Base-by-base conservation (phyloP, 1,140 invertebrate species). In the Sitodiplosis mosellana region DNA sequence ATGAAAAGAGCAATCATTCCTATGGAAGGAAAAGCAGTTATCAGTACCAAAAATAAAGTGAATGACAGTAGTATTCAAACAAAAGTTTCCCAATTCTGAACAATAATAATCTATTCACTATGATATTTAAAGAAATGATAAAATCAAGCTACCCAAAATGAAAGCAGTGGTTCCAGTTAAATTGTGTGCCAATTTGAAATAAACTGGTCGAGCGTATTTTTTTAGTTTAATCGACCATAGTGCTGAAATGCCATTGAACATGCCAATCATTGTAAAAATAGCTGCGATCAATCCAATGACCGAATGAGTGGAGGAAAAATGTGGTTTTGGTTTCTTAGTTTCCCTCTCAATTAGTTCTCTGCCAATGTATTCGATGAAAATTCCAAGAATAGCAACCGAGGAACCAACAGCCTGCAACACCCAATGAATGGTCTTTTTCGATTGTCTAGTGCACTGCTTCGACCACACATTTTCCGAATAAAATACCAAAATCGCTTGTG, bases 361-460 rank as follows among this genome's bases (percentile, higher is more conserved):
- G 5, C 17, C 36, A 17, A 38, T 38, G 18, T 42, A 42, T 19
- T 42, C 15, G 19, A 48, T 11, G 7, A 27, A 3, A 14, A 11
- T 18, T 2, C 47, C 47, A 37, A 27, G 22, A 8, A 44, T 20
- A 12, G 41, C 40, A 14, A 43, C 8, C 10, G 18, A 14, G 14
- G 38, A 22, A 5, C 47, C 47, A 20, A 43, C 21, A 4, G 20
- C 27, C 21, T 48, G 47, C 12, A 48, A 11, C 8, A 44, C 18
- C 47, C 47, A 48, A 36, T 48, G 47, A n/a, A 48, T 34, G 7
- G 6, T n/a, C 0, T 21, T 44, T 20, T 48, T 43, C n/a, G 40
- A 11, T 36, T n/a, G 11, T n/a, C 27, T 20, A 12, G n/a, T 36
- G 20, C 44, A 3, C 1, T 43, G n/a, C n/a, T 33, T 14, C 19